Conservation (phyloP, 2,797 vertebrate species). For the Hylomyscus alleni region DNA sequence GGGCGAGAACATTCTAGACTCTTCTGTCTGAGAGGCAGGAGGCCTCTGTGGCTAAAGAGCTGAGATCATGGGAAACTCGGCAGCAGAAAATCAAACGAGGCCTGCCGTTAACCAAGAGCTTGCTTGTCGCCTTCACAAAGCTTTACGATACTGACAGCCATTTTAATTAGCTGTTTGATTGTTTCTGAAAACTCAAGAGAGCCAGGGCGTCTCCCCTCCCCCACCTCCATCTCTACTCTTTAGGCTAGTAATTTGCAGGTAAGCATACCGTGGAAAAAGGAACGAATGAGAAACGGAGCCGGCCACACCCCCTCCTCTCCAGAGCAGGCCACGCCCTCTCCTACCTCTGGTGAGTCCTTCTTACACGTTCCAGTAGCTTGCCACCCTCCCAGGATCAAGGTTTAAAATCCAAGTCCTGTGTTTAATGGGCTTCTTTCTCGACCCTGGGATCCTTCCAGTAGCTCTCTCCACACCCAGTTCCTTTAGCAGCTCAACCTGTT, state of each 20-base stretch:
- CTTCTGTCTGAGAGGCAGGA: background rate
- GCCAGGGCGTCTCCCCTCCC: background rate
- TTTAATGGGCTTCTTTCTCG: background rate
- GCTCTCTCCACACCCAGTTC: background rate
- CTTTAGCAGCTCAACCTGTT: background rate
- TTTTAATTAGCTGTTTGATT: background rate
- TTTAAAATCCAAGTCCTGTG: background rate
- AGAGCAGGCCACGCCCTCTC: background rate
- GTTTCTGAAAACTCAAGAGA: background rate
- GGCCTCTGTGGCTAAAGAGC: background rate
- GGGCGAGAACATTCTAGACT: background rate
- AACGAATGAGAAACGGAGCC: background rate
- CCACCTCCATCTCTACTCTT: background rate
- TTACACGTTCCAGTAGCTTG: fast-evolving
- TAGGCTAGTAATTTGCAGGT: background rate
- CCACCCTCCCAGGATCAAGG: fast-evolving
- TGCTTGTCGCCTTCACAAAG: background rate
- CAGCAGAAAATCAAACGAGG: background rate
- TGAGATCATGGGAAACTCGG: fast-evolving
- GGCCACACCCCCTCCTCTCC: background rate
- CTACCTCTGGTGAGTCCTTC: background rate
- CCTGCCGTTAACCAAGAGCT: background rate
- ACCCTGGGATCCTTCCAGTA: background rate
- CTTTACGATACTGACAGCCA: background rate
- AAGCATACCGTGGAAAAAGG: background rate